Evolutionary conservation across 2,113 vertebrate genomes (phyloP).

Genomic region (Anhinga rufa): DNA sequence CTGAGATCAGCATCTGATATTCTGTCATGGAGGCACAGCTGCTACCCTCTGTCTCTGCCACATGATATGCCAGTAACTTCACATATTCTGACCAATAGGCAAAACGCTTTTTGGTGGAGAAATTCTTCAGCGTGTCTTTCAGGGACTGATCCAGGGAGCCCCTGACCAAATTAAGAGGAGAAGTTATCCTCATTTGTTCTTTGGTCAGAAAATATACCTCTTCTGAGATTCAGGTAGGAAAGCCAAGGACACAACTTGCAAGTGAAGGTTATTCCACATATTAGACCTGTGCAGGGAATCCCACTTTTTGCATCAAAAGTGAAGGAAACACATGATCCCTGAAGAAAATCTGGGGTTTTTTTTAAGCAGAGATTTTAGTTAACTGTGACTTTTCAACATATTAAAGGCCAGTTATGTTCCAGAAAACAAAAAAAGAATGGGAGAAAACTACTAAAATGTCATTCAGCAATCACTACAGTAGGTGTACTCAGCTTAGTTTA

Average conservation of each 20-base stretch:
- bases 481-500: background rate
- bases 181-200: conserved; percentile 11
- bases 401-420: background rate
- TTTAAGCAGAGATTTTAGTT: background rate
- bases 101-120: conserved; percentile 85
- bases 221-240: background rate
- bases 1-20: conserved; percentile 91
- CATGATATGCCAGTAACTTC: conserved; percentile 81
- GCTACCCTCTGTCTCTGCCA: conserved; percentile 82
- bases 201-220: background rate
- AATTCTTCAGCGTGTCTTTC: conserved; percentile 86
- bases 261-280: conserved; percentile 1
- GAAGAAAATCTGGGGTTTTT: background rate
- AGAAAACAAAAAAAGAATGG: background rate
- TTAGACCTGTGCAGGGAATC: background rate
- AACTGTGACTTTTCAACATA: background rate
- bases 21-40: conserved; percentile 80
- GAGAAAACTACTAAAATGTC: background rate
- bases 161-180: conserved; percentile 65
- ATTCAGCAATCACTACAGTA: background rate
- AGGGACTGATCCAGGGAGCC: conserved; percentile 90
- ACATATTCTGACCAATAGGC: conserved; percentile 97
- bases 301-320: background rate
- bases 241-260: background rate
- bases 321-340: background rate